A percentile compares a stretch with the other conserved stretches of the same genome.
phyloP scores from a whole-genome alignment of 2,113 vertebrate genomes.

The Cebus imitator region DNA sequence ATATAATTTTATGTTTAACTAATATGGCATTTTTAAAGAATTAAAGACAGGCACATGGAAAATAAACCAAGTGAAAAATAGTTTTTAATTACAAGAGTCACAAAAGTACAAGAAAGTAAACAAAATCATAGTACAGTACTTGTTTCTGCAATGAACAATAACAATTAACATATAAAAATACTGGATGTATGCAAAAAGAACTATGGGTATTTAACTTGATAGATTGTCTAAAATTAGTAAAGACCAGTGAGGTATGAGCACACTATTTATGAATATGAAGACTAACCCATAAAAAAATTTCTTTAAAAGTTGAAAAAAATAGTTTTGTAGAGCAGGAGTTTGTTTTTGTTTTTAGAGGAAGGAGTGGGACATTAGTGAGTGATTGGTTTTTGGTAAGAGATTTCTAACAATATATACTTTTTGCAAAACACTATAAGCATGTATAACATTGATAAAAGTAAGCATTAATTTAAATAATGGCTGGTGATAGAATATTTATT shows the following conservation, averaged over 20 bases:
- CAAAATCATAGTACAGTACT: background rate
- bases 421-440: background rate
- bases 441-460: background rate
- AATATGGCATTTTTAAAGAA: background rate
- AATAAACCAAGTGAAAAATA: background rate
- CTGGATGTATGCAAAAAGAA: background rate
- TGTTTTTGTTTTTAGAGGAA: background rate
- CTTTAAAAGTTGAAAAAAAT: background rate
- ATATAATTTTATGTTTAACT: background rate
- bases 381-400: background rate
- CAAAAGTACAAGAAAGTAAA: background rate
- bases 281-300: background rate
- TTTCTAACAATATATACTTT: background rate
- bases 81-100: background rate
- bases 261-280: background rate
- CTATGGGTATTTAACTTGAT: background rate
- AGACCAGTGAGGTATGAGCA: background rate
- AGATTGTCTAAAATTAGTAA: background rate
- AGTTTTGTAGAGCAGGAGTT: background rate
- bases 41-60: background rate
- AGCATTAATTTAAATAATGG: background rate
- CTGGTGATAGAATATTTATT: background rate
- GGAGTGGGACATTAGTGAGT: background rate
- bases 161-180: background rate
- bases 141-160: background rate